A percentile compares a stretch with the other conserved stretches of the same genome.
Conservation (phyloP, 2,888 invertebrate genomes). For the Lepidocyrtoides sp. region DNA sequence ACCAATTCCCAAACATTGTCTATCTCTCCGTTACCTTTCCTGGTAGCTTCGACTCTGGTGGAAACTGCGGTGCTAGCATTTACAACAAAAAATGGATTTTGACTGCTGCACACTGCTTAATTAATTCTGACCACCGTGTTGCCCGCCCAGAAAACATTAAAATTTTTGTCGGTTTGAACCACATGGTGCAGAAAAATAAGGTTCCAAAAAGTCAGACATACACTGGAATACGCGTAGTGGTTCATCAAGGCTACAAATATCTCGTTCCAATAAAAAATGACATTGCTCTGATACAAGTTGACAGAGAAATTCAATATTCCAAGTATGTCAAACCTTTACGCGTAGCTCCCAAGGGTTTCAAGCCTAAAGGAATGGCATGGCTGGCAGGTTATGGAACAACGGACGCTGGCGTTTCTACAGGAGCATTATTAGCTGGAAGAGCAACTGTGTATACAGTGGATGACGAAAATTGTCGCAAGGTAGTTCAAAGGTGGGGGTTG, state of each 20-base stretch:
- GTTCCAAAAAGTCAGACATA: slow-evolving; percentile 46
- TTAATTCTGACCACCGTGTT: slow-evolving; percentile 43
- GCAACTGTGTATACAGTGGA: slow-evolving; percentile 63
- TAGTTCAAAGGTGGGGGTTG: slow-evolving; percentile 62
- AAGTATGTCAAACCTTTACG: slow-evolving; percentile 64
- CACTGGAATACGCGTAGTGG: slow-evolving; percentile 54
- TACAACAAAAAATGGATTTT: slow-evolving; percentile 67
- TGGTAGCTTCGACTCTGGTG: slow-evolving; percentile 53
- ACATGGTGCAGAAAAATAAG: slow-evolving; percentile 16
- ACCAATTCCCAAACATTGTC: slow-evolving; percentile 67
- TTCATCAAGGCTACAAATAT: slow-evolving; percentile 64
- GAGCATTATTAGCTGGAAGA: slow-evolving; percentile 58
- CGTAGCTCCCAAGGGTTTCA: slow-evolving; percentile 49
- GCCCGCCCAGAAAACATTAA: slow-evolving; percentile 61
- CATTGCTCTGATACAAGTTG: slow-evolving; percentile 64
- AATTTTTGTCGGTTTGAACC: slow-evolving; percentile 51
- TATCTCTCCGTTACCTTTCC: slow-evolving; percentile 53
- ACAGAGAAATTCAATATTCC: slow-evolving; percentile 70
- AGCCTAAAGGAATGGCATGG: slow-evolving; percentile 60
- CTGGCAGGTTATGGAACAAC: slow-evolving; percentile 66
- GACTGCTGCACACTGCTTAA: slow-evolving; percentile 59
- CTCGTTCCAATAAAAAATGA: slow-evolving; percentile 65
- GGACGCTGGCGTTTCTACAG: slow-evolving; percentile 66
- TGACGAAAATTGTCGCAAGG: slow-evolving; percentile 57
- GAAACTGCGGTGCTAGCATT: slow-evolving; percentile 63